Conservation (phyloP, 2,797 vertebrate species). For the Typhlichthys subterraneus region DNA sequence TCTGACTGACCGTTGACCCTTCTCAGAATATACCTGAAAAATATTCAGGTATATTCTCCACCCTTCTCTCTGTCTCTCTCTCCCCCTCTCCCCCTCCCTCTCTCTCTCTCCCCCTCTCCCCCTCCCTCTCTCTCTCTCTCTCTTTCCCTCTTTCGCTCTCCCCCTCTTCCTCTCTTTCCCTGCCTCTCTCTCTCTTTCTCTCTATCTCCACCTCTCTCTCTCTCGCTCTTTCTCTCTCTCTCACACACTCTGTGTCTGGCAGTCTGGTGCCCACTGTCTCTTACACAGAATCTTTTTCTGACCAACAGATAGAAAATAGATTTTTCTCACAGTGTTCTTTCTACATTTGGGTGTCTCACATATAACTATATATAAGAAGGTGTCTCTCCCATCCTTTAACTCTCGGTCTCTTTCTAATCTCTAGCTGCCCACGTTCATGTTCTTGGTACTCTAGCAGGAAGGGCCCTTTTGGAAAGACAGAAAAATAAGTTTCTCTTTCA, state of each 20-base stretch:
- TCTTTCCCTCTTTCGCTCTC: no score
- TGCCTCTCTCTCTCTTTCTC: not conserved
- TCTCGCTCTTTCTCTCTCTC: not conserved
- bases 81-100: not conserved
- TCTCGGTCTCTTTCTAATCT: no score
- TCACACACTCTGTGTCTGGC: not conserved
- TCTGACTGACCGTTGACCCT: constrained; percentile 28
- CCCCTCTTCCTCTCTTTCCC: no score
- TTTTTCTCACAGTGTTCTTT: not conserved
- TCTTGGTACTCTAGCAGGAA: no score
- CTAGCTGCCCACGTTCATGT: no score
- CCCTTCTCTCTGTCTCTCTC: not conserved
- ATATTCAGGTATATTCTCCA: not conserved
- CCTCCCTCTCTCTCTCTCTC: no score
- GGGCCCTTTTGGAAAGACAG: no score
- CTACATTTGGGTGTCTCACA: not conserved
- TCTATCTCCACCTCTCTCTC: no score
- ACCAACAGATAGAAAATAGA: not conserved
- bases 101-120: not conserved
- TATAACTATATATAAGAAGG: no score
- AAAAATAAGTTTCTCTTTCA: no score
- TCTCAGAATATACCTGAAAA: not conserved
- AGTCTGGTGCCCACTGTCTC: not conserved
- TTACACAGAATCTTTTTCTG: not conserved
- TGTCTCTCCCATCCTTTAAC: no score